phyloP scores from a whole-genome alignment of 2,797 vertebrate genomes.

The Poecilia wingei region DNA sequence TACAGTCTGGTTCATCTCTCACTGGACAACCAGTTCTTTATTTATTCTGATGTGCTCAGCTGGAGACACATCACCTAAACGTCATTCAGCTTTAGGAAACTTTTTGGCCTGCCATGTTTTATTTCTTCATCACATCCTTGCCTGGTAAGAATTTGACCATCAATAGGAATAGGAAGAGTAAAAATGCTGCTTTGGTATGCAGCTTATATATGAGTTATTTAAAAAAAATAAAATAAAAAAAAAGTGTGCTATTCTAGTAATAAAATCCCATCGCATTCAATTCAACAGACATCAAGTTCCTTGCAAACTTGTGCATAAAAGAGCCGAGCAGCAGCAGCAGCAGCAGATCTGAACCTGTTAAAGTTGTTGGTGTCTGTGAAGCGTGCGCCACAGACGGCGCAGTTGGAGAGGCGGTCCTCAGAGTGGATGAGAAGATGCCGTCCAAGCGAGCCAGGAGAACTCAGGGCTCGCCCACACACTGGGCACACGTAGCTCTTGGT shows the following conservation, averaged over 20 bases:
- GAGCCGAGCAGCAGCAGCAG: constrained; percentile 9
- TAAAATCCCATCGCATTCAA: background rate
- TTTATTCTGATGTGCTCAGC: background rate
- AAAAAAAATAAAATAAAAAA: background rate
- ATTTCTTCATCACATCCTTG: background rate
- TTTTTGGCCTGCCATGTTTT: background rate
- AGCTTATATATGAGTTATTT: background rate
- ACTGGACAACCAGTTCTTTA: constrained; percentile 6
- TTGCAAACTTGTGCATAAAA: constrained; percentile 5
- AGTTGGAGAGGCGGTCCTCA: constrained; percentile 96
- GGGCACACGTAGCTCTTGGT: constrained; percentile 97
- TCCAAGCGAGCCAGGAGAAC: constrained; percentile 94
- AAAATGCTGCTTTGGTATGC: background rate
- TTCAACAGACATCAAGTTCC: background rate
- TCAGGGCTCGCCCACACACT: constrained; percentile 94
- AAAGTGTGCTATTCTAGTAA: background rate
- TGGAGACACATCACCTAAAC: background rate
- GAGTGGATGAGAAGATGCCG: constrained; percentile 98
- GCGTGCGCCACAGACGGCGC: constrained; percentile 93
- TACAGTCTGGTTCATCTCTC: constrained; percentile 30
- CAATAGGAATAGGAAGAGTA: background rate
- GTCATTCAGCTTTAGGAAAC: background rate
- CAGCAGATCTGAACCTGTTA: constrained; percentile 83
- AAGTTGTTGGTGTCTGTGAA: constrained; percentile 96
- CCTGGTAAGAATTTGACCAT: background rate